Evolutionary conservation across 2,113 vertebrate genomes (phyloP).

Genomic region (Gnathonemus echidnorhynchus): DNA sequence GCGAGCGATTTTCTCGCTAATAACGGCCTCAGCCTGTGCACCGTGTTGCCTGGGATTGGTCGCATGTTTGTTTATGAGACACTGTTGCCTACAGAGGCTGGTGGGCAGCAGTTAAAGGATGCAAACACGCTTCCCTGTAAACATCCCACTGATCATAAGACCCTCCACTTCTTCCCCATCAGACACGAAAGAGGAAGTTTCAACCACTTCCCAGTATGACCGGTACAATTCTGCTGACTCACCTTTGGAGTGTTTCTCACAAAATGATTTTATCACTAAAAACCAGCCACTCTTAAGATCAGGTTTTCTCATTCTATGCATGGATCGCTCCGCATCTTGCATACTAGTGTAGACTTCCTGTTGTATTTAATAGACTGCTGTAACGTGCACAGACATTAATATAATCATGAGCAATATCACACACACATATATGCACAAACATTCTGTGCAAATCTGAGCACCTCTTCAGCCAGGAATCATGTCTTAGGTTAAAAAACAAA

Average conservation of each 20-base stretch:
- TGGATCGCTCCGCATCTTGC: not conserved
- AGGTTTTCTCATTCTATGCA: not conserved
- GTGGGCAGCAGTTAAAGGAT: not conserved
- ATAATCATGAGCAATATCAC: not conserved
- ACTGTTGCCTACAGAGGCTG: not conserved
- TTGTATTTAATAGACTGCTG: not conserved
- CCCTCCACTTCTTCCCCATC: not conserved
- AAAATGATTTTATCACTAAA: slow-evolving; percentile 4
- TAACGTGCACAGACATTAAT: not conserved
- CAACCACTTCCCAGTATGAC: slow-evolving; percentile 37
- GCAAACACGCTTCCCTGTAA: not conserved
- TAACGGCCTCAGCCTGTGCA: not conserved
- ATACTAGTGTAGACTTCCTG: not conserved
- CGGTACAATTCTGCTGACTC: slow-evolving; percentile 34
- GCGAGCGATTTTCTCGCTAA: not conserved
- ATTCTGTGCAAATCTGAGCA: not conserved
- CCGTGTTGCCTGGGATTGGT: not conserved
- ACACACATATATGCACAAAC: not conserved
- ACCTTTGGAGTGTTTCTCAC: slow-evolving; percentile 19
- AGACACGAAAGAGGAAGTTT: slow-evolving; percentile 34
- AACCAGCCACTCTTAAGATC: not conserved
- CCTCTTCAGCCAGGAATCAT: not conserved
- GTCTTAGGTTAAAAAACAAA: not conserved
- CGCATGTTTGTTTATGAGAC: not conserved
- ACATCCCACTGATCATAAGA: slow-evolving; percentile 21